A percentile compares a stretch with the other conserved stretches of the same genome.
Evolutionary conservation across 2,797 vertebrate genomes (phyloP).

Genomic region (Enteromius argenteus): DNA sequence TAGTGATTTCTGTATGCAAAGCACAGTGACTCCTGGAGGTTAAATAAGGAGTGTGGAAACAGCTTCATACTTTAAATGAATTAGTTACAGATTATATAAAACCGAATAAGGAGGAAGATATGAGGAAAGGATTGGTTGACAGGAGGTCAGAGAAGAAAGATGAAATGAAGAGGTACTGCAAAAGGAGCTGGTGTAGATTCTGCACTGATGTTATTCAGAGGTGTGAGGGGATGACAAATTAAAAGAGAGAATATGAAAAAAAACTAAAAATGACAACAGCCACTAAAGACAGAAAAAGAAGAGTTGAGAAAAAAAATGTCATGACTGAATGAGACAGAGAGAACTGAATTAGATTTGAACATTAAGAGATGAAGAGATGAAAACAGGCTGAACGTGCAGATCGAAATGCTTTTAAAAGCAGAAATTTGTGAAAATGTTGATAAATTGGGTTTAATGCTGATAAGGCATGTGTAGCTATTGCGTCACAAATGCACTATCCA

Average conservation of each 20-base stretch:
- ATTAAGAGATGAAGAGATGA: neutral
- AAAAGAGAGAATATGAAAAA: neutral
- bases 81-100: slow-evolving; percentile 4
- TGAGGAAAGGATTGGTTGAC: neutral
- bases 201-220: neutral
- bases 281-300: neutral
- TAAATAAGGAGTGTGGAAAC: slow-evolving; percentile 5
- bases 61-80: neutral
- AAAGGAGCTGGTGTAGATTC: neutral
- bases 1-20: neutral
- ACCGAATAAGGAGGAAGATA: neutral
- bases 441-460: neutral
- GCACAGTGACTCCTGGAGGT: neutral
- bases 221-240: neutral
- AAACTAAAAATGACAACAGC: neutral
- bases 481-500: neutral
- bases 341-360: neutral
- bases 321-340: neutral
- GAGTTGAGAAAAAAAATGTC: neutral
- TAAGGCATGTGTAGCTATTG: neutral
- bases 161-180: neutral
- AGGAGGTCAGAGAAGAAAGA: neutral
- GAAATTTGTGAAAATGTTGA: neutral
- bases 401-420: neutral
- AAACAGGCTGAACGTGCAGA: neutral